These are phyloP conservation scores for Anabas testudineus DNA, from an alignment of 2,797 vertebrate genomes.

Conservation along the genomic window DNA sequence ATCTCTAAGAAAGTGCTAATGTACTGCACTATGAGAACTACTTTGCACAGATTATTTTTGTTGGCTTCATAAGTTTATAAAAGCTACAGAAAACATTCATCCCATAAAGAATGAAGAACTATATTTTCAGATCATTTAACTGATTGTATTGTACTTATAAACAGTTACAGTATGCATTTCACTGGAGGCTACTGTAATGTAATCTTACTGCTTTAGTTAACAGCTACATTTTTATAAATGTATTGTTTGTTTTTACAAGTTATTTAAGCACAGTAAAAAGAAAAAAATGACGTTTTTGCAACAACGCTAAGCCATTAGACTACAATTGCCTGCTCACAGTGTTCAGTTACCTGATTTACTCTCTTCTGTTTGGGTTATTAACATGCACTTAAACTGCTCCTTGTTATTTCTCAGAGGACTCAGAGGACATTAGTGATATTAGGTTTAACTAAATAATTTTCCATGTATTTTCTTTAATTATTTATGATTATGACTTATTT, in stretches of 20 bases:
- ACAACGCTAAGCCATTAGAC: conserved; percentile 58
- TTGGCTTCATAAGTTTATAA: conserved; percentile 71
- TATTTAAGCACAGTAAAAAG: conserved; percentile 41
- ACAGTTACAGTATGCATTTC: conserved; percentile 72
- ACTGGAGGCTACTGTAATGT: conserved; percentile 59
- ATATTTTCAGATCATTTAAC: conserved; percentile 80
- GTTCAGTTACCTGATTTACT: conserved; percentile 47
- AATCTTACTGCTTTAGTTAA: conserved; percentile 59
- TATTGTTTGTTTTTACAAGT: conserved; percentile 53
- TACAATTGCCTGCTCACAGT: conserved; percentile 49
- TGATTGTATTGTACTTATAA: conserved; percentile 77
- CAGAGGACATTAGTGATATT: conserved; percentile 32
- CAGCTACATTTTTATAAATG: conserved; percentile 51
- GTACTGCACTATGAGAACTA: conserved; percentile 65
- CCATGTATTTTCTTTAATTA: conserved; percentile 34
- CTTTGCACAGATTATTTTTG: conserved; percentile 80
- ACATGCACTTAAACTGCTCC: conserved; percentile 17
- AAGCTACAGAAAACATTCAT: conserved; percentile 62
- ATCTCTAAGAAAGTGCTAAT: conserved; percentile 65
- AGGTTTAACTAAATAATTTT: conserved; percentile 23
- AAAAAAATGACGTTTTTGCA: conserved; percentile 26
- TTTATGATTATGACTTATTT: conserved; percentile 28
- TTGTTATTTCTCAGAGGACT: conserved; percentile 39
- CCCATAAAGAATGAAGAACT: conserved; percentile 74
- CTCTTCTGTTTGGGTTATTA: conserved; percentile 30